Base-by-base conservation (phyloP, 1,140 invertebrate genomes). In the Nylanderia fulva region DNA sequence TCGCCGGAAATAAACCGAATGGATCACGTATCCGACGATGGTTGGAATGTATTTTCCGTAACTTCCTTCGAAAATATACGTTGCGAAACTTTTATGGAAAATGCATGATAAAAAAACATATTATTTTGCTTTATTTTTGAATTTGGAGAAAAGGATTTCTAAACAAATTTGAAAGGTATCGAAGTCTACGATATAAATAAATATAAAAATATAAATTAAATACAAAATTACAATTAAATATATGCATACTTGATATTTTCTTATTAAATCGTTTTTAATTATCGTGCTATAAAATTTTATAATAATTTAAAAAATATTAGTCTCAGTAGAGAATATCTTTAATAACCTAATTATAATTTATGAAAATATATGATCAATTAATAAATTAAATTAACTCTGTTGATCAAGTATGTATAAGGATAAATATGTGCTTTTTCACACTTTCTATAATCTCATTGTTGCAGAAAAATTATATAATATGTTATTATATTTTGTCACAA, bases 21-120 rank as follows among this genome's bases (percentile, higher is more conserved):
- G 48, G 15, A 52, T 64, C 45, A 52, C 77, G 3, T 69, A 71
- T 71, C 52, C 64, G 18, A 71, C 33, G 11, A 27, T 6, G 11
- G 21, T 24, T 18, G 56, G 7, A 77, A 61, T 48, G n/a, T 24
- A 72, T 82, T 72, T 82, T 72, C 36, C 54, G 4, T 45, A 82
- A 82, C 66, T 72, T 80, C 5, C 18, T 42, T 27, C 33, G 21
- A 8, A 68, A 15, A n/a, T 5, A 24, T n/a, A n/a, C 33, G 24
- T 58, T 71, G 13, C 18, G 18, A 56, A 29, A 80, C 36, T 8
- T 36, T 66, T 24, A 33, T 29, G n/a, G 27, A 36, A 77, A 77
- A 36, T 15, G 13, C 61, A 52, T 48, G 24, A n/a, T 24, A 0
- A 15, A 9, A 36, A 9, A 58, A 15, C 24, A n/a, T n/a, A n/a